Percentiles rank a stretch among this genome's conserved stretches.
These are phyloP conservation scores for Aurelia sp. DNA, from an alignment of 30 jellyfish, hydroid and myxozoan species.

Conservation along the genomic window DNA sequence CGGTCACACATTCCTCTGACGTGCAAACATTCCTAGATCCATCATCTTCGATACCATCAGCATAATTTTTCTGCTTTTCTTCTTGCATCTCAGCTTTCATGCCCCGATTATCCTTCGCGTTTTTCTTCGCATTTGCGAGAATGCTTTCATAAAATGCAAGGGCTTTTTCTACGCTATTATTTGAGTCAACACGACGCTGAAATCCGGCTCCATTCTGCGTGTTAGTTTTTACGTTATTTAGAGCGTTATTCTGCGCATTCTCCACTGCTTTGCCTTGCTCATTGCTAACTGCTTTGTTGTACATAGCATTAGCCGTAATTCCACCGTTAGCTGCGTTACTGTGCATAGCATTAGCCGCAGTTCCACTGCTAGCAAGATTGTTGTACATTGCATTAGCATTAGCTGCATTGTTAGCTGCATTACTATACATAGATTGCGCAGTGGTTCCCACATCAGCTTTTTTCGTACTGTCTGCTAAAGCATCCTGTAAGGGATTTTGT, in stretches of 20 bases:
- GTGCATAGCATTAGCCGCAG: neutral
- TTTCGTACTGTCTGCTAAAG: neutral
- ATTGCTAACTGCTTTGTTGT: neutral
- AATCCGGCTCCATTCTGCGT: conserved; percentile 26
- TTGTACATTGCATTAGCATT: neutral
- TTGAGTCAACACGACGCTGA: neutral
- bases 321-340: neutral
- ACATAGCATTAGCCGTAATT: neutral
- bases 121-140: conserved; percentile 46
- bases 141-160: conserved; percentile 61
- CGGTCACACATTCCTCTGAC: conserved; percentile 73
- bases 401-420: neutral
- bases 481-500: no score
- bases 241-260: neutral
- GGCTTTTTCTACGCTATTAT: conserved; percentile 39
- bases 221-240: neutral
- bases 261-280: neutral
- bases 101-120: conserved; percentile 32
- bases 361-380: neutral
- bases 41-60: conserved; percentile 25
- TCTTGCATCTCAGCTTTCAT: neutral
- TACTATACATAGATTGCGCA: neutral
- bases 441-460: neutral
- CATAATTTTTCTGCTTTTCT: conserved; percentile 21
- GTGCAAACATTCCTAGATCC: conserved; percentile 33